Base-by-base conservation (phyloP, 2,113 vertebrate genomes). In the Gobio gobio region DNA sequence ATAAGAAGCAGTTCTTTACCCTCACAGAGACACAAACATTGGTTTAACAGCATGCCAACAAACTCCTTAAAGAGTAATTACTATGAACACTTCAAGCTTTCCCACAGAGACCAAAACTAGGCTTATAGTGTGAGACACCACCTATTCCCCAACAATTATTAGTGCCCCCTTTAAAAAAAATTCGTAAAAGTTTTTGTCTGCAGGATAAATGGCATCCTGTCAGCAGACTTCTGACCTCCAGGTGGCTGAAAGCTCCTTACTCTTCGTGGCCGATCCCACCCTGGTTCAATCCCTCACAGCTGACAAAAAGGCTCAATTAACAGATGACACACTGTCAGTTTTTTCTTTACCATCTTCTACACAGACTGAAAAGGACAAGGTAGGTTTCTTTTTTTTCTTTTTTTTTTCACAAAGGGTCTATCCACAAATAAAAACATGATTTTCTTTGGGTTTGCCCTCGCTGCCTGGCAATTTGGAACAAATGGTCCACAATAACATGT, bases 21-120 rank as follows among this genome's bases (percentile, higher is more conserved):
- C 68, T 40, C 66, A 49, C 76, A 77, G 45, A 78, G 18, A n/a
- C 14, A 45, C 47, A 51, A 83, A 86, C 86, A 87, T 84, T 29
- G 40, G 13, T 47, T 49, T 66, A 87, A 79, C 33, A 85, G 83
- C 26, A 76, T 18, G 79, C 5, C 47, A 72, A 40, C 70, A 76
- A 49, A 59, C 24, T 75, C 26, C 14, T 85, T 63, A 26, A 18
- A 79, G 77, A 66, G 18, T 33, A 77, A 77, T 66, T 49, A 84
- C 24, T 10, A 22, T 40, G 20, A 64, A 47, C 45, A 84, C 40
- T 77, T 66, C 10, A 51, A 68, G 63, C 45, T 36, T 75, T 79
- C 63, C 76, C 83, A 78, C 54, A 22, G 64, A 81, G 77, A 63
- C n/a, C 77, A 33, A 26, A 85, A 75, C 12, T n/a, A 33, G 24